Conservation (phyloP, 2,113 vertebrate genomes). For the Trogon melanurus region DNA sequence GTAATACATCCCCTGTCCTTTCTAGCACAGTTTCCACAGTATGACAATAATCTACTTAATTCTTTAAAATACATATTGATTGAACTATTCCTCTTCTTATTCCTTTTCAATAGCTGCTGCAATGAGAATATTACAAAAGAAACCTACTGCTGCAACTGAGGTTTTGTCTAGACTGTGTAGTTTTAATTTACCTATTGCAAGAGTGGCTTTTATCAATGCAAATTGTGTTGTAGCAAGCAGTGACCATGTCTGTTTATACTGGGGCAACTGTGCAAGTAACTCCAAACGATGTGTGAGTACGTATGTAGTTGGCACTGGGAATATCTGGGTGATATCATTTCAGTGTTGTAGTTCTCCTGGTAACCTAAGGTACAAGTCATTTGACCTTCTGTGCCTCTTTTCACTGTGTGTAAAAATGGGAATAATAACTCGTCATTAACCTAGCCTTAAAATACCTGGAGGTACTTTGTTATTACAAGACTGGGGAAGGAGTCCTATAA, state of each 20-base stretch:
- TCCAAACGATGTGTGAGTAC: neutral
- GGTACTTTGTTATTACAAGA: conserved; percentile 37
- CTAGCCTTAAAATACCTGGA: neutral
- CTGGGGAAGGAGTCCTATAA: conserved; percentile 41
- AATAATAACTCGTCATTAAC: conserved; percentile 33
- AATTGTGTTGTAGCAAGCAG: neutral
- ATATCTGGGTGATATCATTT: neutral
- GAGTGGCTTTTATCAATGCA: neutral
- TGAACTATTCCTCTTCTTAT: neutral
- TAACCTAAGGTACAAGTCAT: neutral
- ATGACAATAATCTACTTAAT: neutral
- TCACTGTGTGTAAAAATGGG: neutral
- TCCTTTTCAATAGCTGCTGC: neutral
- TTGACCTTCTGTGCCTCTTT: conserved; percentile 25
- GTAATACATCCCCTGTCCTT: neutral
- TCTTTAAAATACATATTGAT: neutral
- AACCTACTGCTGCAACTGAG: neutral
- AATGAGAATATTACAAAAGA: neutral
- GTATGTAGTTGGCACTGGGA: neutral
- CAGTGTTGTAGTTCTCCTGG: neutral
- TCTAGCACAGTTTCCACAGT: neutral
- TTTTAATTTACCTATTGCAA: neutral
- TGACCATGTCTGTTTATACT: neutral
- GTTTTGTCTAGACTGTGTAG: neutral
- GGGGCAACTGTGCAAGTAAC: neutral